phyloP scores from a whole-genome alignment of 2,113 vertebrate genomes.

The Egretta garzetta region DNA sequence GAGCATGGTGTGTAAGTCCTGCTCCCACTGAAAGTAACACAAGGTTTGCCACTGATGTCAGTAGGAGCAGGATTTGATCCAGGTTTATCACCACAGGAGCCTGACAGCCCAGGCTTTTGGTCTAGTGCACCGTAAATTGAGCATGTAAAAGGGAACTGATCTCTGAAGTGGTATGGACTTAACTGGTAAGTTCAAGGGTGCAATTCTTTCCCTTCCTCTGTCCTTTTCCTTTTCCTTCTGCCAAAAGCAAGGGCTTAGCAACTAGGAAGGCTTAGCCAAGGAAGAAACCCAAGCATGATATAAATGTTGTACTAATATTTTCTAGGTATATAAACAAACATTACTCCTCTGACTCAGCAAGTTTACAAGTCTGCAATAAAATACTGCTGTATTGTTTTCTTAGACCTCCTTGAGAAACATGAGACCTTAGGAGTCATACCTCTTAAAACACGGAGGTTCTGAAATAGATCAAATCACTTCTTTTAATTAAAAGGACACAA shows the following conservation, averaged over 20 bases:
- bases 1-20: fast-evolving
- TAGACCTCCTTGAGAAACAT: not conserved
- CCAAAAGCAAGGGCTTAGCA: not conserved
- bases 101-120: not conserved
- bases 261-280: not conserved
- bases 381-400: not conserved
- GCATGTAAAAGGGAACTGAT: not conserved
- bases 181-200: not conserved
- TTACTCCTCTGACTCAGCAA: not conserved
- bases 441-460: not conserved
- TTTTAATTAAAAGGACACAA: not conserved
- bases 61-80: not conserved
- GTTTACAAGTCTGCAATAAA: not conserved
- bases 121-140: not conserved
- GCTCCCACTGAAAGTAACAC: not conserved
- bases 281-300: not conserved
- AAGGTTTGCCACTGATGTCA: not conserved
- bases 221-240: not conserved
- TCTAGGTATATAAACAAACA: not conserved
- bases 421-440: not conserved
- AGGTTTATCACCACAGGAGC: not conserved
- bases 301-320: not conserved
- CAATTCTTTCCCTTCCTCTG: not conserved
- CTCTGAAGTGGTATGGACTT: not conserved
- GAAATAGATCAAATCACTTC: not conserved